phyloP scores from a whole-genome alignment of 2,888 invertebrate genomes.

The Agelastica alni region DNA sequence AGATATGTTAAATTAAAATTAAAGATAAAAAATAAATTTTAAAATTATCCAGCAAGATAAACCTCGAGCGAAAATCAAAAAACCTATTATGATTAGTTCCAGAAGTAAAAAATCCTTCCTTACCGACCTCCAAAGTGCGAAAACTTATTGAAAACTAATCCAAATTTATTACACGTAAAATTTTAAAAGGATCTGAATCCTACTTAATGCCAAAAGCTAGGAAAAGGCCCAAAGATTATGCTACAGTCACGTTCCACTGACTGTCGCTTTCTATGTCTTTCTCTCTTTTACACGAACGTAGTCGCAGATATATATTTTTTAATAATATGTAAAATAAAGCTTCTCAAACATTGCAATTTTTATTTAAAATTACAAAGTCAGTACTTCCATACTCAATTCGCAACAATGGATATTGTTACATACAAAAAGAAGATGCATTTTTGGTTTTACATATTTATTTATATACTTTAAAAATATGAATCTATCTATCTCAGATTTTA shows the following conservation, averaged over 20 bases:
- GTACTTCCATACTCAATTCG: too few species aligned
- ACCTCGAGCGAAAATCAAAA: conserved; percentile 7
- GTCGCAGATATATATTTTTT: too few species aligned
- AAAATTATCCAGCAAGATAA: neutral
- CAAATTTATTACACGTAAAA: conserved; percentile 47
- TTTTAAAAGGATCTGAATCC: conserved; percentile 51
- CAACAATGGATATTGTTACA: too few species aligned
- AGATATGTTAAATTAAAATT: too few species aligned
- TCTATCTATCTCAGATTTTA: too few species aligned
- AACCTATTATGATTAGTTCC: conserved; percentile 5
- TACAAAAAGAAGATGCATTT: too few species aligned
- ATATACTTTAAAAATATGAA: too few species aligned
- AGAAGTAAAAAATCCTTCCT: conserved; percentile 1
- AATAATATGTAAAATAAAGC: too few species aligned
- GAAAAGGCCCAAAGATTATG: conserved; percentile 45
- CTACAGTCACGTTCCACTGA: conserved; percentile 43
- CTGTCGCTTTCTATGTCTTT: conserved; percentile 1
- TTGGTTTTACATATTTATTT: too few species aligned
- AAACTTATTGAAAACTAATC: conserved; percentile 46
- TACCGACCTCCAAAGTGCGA: conserved; percentile 5
- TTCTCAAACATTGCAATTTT: too few species aligned
- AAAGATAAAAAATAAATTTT: neutral
- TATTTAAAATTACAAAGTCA: too few species aligned
- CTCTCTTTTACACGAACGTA: neutral
- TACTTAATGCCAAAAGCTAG: conserved; percentile 47